Evolutionary conservation across 2,888 invertebrate genomes (phyloP).

Genomic region (Macrosiphum euphorbiae): DNA sequence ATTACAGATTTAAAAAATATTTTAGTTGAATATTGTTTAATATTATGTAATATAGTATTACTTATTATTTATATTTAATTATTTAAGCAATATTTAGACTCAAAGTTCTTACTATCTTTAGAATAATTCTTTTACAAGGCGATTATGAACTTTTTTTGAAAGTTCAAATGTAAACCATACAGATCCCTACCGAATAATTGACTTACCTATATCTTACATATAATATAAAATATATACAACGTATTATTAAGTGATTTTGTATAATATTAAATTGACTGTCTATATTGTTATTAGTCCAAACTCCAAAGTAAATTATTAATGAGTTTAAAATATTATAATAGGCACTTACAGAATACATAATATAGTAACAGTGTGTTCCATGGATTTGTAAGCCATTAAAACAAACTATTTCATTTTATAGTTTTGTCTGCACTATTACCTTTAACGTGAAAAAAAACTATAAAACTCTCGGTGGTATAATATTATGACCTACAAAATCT

Average conservation of each 20-base stretch:
- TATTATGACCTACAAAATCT: constrained; percentile 21
- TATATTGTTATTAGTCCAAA: no score
- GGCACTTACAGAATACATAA: background rate
- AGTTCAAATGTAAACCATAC: background rate
- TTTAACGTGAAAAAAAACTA: background rate
- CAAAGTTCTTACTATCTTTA: background rate
- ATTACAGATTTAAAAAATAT: background rate
- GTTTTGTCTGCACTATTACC: background rate
- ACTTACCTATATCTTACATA: background rate
- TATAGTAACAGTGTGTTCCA: background rate
- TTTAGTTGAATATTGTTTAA: background rate
- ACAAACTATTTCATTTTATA: background rate
- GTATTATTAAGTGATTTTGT: background rate
- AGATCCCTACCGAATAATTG: background rate
- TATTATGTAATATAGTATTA: background rate
- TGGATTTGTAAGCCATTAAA: background rate
- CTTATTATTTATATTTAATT: background rate
- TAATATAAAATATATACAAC: background rate
- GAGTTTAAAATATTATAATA: background rate
- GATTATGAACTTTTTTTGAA: background rate
- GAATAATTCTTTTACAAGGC: background rate
- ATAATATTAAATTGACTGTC: background rate
- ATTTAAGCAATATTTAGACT: background rate
- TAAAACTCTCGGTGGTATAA: background rate
- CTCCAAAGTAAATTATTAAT: background rate